phyloP scores from a whole-genome alignment of 2,888 invertebrate genomes.

The Ophion costatus region DNA sequence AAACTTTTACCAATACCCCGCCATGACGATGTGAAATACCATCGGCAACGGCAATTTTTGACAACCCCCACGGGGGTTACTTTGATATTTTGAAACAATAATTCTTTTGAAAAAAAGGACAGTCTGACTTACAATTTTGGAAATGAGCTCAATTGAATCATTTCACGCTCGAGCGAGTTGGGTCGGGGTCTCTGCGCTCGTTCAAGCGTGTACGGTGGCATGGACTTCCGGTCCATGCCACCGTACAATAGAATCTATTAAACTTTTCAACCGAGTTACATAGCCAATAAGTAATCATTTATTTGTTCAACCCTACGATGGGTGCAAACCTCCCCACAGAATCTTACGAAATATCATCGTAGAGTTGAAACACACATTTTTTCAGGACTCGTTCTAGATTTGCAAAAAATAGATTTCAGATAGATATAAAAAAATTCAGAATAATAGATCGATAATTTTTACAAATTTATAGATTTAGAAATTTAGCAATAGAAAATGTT shows the following conservation, averaged over 20 bases:
- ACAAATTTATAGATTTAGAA: too few species aligned
- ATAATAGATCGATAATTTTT: too few species aligned
- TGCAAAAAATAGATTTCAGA: too few species aligned
- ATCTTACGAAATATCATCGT: too few species aligned
- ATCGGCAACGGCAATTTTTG: slow-evolving; percentile 95
- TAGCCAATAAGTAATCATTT: neutral
- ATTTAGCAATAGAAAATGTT: too few species aligned
- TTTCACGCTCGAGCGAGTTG: slow-evolving; percentile 33
- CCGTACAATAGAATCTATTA: slow-evolving; percentile 33
- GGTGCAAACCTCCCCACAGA: too few species aligned
- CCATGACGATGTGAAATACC: slow-evolving; percentile 94
- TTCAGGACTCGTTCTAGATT: too few species aligned
- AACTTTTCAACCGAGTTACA: neutral
- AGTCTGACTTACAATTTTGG: neutral
- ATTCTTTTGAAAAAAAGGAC: too few species aligned
- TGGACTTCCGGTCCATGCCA: slow-evolving; percentile 48
- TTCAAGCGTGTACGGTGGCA: slow-evolving; percentile 50
- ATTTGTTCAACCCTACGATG: neutral
- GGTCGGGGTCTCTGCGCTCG: slow-evolving; percentile 47
- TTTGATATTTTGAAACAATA: neutral
- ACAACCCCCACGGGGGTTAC: slow-evolving; percentile 84
- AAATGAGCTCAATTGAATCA: neutral
- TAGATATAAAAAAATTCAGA: too few species aligned
- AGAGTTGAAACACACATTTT: too few species aligned
- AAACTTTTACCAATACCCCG: slow-evolving; percentile 97